These are phyloP conservation scores for Tetranychus piercei DNA, from an alignment of 2,888 invertebrate species.

Conservation along the genomic window DNA sequence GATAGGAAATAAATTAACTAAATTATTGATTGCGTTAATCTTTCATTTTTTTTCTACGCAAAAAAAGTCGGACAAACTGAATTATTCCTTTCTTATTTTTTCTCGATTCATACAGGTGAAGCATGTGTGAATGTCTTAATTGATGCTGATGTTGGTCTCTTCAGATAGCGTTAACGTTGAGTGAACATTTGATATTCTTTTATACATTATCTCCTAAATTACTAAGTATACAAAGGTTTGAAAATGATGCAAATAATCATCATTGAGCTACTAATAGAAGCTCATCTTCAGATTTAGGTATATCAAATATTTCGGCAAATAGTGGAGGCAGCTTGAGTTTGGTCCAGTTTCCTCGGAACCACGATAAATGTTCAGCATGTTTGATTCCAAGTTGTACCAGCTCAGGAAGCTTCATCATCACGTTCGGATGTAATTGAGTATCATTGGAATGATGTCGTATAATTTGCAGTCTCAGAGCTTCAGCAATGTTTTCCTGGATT, in stretches of 20 bases:
- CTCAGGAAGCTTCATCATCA: slow-evolving; percentile 50
- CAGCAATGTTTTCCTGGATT: slow-evolving; percentile 59
- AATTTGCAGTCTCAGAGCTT: slow-evolving; percentile 64
- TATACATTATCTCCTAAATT: too few relatives aligned
- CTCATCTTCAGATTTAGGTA: slow-evolving; percentile 40
- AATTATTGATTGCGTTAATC: too few relatives aligned
- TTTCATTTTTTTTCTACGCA: too few relatives aligned
- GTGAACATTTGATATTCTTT: too few relatives aligned
- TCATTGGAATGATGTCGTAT: slow-evolving; percentile 44
- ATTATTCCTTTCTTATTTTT: too few relatives aligned
- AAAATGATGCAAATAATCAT: neutral
- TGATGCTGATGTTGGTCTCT: too few relatives aligned
- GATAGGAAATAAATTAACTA: too few relatives aligned
- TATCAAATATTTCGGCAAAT: slow-evolving; percentile 91
- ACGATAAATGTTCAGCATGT: slow-evolving; percentile 64
- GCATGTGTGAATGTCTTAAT: too few relatives aligned
- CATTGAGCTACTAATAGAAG: slow-evolving; percentile 4
- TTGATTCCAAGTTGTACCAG: slow-evolving; percentile 58
- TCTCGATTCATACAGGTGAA: too few relatives aligned
- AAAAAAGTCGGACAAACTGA: too few relatives aligned
- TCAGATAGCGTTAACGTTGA: too few relatives aligned
- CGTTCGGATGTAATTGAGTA: slow-evolving; percentile 41
- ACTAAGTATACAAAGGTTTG: too few relatives aligned
- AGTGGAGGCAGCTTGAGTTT: slow-evolving; percentile 61
- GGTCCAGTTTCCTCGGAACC: slow-evolving; percentile 64